phyloP scores from a whole-genome alignment of 1,140 invertebrate genomes.

The Brachionus plicatilis region DNA sequence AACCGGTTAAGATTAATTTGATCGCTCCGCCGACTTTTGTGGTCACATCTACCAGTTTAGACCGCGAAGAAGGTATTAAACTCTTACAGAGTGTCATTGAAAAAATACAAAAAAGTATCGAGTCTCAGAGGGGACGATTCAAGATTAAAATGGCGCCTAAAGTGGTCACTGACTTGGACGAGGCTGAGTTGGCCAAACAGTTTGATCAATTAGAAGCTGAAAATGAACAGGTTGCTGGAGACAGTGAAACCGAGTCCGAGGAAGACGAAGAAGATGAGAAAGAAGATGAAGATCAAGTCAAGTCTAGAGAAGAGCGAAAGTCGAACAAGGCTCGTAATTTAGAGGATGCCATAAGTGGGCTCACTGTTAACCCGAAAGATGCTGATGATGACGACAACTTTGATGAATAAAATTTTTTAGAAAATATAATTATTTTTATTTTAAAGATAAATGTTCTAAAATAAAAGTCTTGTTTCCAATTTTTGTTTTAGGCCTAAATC shows the following conservation, averaged over 20 bases:
- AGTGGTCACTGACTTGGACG: constrained; percentile 94
- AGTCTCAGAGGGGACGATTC: constrained; percentile 78
- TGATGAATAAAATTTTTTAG: constrained; percentile 15
- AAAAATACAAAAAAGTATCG: constrained; percentile 77
- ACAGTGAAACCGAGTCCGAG: constrained; percentile 52
- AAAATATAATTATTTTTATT: background rate
- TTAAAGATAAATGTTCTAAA: background rate
- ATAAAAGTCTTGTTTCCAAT: background rate
- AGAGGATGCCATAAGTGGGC: background rate
- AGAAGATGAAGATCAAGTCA: constrained; percentile 5
- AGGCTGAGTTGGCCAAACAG: constrained; percentile 78
- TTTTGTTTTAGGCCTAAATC: background rate
- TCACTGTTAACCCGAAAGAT: background rate
- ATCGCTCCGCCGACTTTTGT: constrained; percentile 97
- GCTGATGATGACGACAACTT: background rate
- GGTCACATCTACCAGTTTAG: constrained; percentile 94
- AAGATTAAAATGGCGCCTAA: constrained; percentile 91
- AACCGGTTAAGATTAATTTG: constrained; percentile 72
- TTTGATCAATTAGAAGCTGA: constrained; percentile 87
- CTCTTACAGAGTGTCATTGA: constrained; percentile 80
- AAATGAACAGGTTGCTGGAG: constrained; percentile 79
- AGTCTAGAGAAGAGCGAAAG: background rate
- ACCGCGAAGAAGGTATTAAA: constrained; percentile 84
- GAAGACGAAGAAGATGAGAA: constrained; percentile 38
- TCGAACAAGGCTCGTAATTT: background rate